Evolutionary conservation across 1,140 invertebrate genomes (phyloP).

Genomic region (Hylaeus volcanicus): DNA sequence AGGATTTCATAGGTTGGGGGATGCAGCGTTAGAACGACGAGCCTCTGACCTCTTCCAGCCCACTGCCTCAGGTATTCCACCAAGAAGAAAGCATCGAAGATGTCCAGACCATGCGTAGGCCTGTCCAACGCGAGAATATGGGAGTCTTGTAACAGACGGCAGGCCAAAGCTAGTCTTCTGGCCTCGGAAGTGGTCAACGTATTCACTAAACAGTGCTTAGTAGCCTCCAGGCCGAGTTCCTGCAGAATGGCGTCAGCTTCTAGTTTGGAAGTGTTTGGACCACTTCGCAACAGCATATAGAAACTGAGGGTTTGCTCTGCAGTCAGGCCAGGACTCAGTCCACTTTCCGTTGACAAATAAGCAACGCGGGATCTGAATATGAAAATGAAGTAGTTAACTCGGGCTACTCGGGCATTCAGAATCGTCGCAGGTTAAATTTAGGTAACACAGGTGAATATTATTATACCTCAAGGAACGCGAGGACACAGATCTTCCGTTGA

Average conservation of each 20-base stretch:
- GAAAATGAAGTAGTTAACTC: neutral
- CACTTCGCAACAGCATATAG: conserved; percentile 86
- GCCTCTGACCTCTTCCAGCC: conserved; percentile 89
- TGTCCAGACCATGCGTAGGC: conserved; percentile 95
- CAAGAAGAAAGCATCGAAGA: conserved; percentile 97
- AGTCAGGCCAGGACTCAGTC: conserved; percentile 86
- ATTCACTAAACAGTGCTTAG: conserved; percentile 87
- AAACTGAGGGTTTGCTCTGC: conserved; percentile 91
- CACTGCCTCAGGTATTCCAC: conserved; percentile 96
- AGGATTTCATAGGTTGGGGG: conserved; percentile 97
- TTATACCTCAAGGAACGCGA: conserved; percentile 83
- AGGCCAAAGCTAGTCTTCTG: conserved; percentile 91
- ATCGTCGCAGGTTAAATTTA: too few species aligned
- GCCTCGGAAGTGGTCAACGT: conserved; percentile 92
- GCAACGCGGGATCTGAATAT: conserved; percentile 71
- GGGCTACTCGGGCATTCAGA: too few species aligned
- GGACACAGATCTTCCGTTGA: conserved; percentile 92
- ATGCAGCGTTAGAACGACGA: conserved; percentile 95
- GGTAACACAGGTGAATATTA: too few species aligned
- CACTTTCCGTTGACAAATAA: conserved; percentile 76
- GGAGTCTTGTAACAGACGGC: conserved; percentile 90
- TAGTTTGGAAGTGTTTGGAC: conserved; percentile 72
- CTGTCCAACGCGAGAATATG: conserved; percentile 93
- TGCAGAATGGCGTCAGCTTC: conserved; percentile 83
- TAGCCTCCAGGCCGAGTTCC: conserved; percentile 91